phyloP scores from a whole-genome alignment of 2,113 vertebrate species.

The Microtus richardsoni region DNA sequence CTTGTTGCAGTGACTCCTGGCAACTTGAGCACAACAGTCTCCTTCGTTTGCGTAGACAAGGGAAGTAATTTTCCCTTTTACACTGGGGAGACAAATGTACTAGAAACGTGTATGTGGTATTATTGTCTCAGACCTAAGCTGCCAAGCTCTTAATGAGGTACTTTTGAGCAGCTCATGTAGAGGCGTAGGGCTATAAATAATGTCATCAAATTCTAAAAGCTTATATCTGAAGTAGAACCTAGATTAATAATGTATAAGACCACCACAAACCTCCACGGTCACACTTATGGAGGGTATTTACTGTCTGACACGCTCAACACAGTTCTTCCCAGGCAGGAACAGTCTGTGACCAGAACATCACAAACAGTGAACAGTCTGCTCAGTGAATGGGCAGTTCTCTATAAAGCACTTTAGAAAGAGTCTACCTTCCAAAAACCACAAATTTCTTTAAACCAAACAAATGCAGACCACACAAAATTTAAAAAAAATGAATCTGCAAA shows the following conservation, averaged over 20 bases:
- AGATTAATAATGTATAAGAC: constrained; percentile 10
- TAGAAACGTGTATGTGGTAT: not conserved
- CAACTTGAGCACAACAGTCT: not conserved
- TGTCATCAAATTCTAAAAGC: not conserved
- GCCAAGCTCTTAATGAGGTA: not conserved
- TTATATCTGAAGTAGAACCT: constrained; percentile 36
- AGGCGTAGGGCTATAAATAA: not conserved
- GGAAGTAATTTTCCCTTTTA: constrained; percentile 1
- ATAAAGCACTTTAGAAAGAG: not conserved
- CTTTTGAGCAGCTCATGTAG: not conserved
- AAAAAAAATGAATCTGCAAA: constrained; percentile 25
- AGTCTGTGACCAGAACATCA: not conserved
- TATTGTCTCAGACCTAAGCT: not conserved
- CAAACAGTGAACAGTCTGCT: not conserved
- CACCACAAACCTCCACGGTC: constrained; percentile 20
- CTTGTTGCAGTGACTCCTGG: not conserved
- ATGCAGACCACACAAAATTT: not conserved
- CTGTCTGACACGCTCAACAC: not conserved
- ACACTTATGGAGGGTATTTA: constrained; percentile 22
- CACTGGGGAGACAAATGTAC: not conserved
- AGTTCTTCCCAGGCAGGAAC: not conserved
- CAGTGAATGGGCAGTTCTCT: not conserved
- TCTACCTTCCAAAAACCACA: not conserved
- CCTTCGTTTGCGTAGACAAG: not conserved
- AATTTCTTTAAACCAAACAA: constrained; percentile 54